These are phyloP conservation scores for Amiota mariae DNA, from an alignment of 2,888 invertebrate genomes.

Conservation along the genomic window DNA sequence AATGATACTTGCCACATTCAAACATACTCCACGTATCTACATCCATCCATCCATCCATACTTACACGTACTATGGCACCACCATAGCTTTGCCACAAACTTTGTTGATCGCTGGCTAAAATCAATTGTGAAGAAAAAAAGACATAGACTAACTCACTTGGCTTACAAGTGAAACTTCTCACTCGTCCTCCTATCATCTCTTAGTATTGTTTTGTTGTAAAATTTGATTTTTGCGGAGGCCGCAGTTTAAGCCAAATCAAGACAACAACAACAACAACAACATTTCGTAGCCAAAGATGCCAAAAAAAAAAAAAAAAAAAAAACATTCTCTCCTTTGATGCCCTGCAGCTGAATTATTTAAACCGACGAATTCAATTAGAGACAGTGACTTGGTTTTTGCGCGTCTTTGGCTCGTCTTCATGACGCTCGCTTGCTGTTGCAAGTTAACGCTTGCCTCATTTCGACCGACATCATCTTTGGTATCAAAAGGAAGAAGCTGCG, in stretches of 20 bases:
- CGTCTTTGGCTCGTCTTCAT: conserved; percentile 22
- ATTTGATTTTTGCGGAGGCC: conserved; percentile 16
- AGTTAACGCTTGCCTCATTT: not conserved
- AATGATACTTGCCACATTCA: conserved; percentile 39
- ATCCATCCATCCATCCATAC: not conserved
- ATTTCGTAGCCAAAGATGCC: not conserved
- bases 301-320: not conserved
- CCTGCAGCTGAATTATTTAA: conserved; percentile 73
- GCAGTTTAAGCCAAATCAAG: conserved; percentile 17
- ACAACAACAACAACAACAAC: not conserved
- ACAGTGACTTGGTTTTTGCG: conserved; percentile 68
- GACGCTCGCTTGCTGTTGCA: not conserved
- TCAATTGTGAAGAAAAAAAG: conserved; percentile 36
- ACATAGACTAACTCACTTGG: too few relatives aligned
- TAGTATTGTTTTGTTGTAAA: not conserved
- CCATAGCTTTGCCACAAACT: too few relatives aligned
- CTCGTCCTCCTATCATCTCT: not conserved
- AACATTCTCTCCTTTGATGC: conserved; percentile 49
- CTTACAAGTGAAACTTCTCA: conserved; percentile 9
- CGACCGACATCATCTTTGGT: not conserved
- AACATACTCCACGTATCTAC: conserved; percentile 47
- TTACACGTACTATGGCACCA: too few relatives aligned
- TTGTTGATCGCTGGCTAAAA: conserved; percentile 18
- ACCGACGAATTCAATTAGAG: conserved; percentile 74
- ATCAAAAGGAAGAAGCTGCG: not conserved